phyloP scores from a whole-genome alignment of 2,113 vertebrate genomes.

The Calidris pugnax region DNA sequence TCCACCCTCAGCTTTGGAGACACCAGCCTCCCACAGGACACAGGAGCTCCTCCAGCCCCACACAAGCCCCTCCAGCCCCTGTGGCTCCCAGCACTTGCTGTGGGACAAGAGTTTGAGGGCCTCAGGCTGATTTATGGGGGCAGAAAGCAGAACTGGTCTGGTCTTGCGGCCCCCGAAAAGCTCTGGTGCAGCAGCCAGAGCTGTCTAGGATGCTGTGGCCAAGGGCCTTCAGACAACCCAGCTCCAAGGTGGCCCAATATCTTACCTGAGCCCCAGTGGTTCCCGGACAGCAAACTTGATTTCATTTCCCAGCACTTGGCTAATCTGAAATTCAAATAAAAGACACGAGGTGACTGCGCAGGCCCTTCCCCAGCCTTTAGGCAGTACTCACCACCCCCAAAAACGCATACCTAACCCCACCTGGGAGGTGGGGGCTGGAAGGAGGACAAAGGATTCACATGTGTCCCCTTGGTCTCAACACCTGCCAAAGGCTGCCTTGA shows the following conservation, averaged over 20 bases:
- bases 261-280: conserved; percentile 92
- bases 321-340: conserved; percentile 82
- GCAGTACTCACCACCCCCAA: not conserved
- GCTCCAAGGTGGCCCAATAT: not conserved
- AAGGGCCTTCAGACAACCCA: not conserved
- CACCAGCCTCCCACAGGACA: not conserved
- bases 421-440: not conserved
- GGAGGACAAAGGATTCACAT: not conserved
- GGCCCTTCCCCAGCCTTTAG: not conserved
- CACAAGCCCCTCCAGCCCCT: accelerated
- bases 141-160: not conserved
- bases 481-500: not conserved
- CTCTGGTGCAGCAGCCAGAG: not conserved
- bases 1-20: not conserved
- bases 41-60: not conserved
- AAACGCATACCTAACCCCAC: accelerated
- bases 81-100: not conserved
- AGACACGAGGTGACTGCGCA: not conserved
- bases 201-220: not conserved
- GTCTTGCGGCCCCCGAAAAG: not conserved
- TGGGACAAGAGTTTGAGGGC: not conserved
- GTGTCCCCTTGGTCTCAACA: not conserved
- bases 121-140: not conserved
- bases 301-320: conserved; percentile 96
- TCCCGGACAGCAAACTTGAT: conserved; percentile 91